These are phyloP conservation scores for Frankliniella fusca DNA, from an alignment of 2,888 invertebrate species.

Conservation along the genomic window DNA sequence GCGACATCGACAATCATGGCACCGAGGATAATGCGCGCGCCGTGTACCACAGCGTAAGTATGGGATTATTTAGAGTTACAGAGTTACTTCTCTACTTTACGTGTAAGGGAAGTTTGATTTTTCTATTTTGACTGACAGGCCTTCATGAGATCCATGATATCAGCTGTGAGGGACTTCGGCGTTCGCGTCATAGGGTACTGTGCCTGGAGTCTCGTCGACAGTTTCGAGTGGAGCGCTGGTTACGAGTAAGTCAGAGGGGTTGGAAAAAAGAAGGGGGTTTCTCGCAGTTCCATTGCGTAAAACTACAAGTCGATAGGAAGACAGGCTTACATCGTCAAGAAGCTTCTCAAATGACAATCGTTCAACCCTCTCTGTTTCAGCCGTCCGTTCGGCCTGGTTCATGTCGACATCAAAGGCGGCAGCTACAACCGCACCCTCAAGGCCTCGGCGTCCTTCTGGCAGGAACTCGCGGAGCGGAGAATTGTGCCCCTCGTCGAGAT, in stretches of 20 bases:
- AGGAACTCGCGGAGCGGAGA: neutral
- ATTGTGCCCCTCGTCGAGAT: neutral
- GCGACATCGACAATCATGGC: neutral
- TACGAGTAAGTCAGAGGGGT: neutral
- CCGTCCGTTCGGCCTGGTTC: neutral
- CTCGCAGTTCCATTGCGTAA: no score
- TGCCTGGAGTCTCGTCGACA: neutral
- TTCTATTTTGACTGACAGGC: neutral
- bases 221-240: neutral
- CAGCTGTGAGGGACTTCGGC: neutral
- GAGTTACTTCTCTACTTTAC: no score
- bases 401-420: neutral
- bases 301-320: no score
- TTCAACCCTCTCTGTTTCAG: neutral
- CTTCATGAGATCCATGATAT: neutral
- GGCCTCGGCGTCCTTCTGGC: neutral
- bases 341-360: neutral
- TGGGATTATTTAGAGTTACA: no score
- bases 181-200: neutral
- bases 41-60: neutral
- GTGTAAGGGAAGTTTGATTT: neutral
- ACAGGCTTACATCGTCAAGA: neutral
- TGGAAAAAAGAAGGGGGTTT: no score
- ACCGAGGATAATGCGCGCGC: neutral
- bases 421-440: neutral